A percentile compares a stretch with the other conserved stretches of the same genome.
Conservation (phyloP, 2,888 invertebrate species). For the Limenitis camilla region DNA sequence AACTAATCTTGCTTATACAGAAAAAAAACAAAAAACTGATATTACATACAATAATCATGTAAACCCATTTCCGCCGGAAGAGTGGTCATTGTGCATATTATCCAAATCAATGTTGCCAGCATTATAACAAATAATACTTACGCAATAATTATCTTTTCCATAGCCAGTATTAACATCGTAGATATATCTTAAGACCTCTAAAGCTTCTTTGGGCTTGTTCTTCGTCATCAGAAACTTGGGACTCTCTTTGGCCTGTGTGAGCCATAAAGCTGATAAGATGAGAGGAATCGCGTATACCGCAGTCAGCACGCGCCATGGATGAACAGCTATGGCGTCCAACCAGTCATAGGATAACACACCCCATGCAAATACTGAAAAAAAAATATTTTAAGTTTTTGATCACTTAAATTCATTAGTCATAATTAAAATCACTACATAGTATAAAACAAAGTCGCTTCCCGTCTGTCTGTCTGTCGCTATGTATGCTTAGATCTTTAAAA, state of each 20-base stretch:
- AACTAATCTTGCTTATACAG: no score
- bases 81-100: no score
- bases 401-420: no score
- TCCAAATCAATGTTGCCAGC: no score
- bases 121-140: slow-evolving; percentile 31
- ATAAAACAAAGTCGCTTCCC: no score
- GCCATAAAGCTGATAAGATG: slow-evolving; percentile 49
- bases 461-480: no score
- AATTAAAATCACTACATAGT: no score
- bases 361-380: slow-evolving; percentile 77
- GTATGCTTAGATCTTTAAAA: no score
- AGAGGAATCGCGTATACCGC: slow-evolving; percentile 77
- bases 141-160: slow-evolving; percentile 42
- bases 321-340: slow-evolving; percentile 52
- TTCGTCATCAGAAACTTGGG: slow-evolving; percentile 83
- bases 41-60: no score
- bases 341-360: slow-evolving; percentile 74
- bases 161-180: slow-evolving; percentile 47
- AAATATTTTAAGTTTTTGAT: not conserved
- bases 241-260: slow-evolving; percentile 78
- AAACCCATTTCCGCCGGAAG: no score
- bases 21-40: no score
- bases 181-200: slow-evolving; percentile 53
- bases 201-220: slow-evolving; percentile 73
- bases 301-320: slow-evolving; percentile 84